phyloP scores from a whole-genome alignment of 2,113 vertebrate species.

The Eulemur macaco region DNA sequence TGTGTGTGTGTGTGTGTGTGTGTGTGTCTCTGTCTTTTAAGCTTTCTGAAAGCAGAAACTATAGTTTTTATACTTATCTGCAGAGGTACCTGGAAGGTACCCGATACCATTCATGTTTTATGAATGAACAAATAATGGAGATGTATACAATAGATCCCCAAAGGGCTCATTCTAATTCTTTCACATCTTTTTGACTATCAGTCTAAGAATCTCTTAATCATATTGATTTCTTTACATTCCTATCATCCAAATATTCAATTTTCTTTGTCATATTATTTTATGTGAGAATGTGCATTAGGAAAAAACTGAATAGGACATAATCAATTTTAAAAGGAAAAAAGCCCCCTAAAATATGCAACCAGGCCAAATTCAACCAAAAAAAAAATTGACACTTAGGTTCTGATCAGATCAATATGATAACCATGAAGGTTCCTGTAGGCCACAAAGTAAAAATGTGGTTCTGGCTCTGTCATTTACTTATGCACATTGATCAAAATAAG shows the following conservation, averaged over 20 bases:
- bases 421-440: not conserved
- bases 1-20: no score
- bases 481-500: constrained; percentile 30
- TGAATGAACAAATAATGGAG: not conserved
- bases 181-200: not conserved
- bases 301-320: not conserved
- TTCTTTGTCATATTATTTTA: not conserved
- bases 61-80: not conserved
- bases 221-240: not conserved
- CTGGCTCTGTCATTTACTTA: not conserved
- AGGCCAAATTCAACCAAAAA: not conserved
- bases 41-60: not conserved
- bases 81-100: not conserved
- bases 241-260: not conserved
- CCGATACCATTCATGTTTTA: not conserved
- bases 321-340: not conserved
- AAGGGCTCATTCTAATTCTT: not conserved
- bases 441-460: not conserved
- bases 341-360: not conserved
- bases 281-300: not conserved
- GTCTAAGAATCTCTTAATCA: not conserved
- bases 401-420: constrained; percentile 1
- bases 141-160: not conserved
- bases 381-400: not conserved
- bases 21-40: not conserved